Conservation (phyloP, 2,113 vertebrate genomes). For the Siphamia tubifer region DNA sequence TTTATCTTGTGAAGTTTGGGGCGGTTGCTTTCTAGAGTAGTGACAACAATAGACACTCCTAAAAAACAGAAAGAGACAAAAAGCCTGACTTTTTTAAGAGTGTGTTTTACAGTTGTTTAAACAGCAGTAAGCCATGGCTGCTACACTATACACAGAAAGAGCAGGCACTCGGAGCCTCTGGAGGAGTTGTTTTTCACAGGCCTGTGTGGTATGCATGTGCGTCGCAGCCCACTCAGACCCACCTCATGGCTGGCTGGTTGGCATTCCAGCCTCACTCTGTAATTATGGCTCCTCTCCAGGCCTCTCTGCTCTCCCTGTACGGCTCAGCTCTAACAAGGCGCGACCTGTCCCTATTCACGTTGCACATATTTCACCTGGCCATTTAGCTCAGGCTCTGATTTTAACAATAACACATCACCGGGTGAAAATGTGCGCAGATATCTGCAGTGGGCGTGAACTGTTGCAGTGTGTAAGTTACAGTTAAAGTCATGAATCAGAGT, state of each 20-base stretch:
- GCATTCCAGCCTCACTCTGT: slow-evolving; percentile 73
- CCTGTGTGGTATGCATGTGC: slow-evolving; percentile 69
- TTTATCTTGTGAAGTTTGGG: not conserved
- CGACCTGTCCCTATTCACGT: not conserved
- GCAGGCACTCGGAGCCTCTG: slow-evolving; percentile 32
- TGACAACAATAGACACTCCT: not conserved
- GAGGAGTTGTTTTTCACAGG: slow-evolving; percentile 74
- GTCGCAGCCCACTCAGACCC: slow-evolving; percentile 58
- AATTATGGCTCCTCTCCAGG: slow-evolving; percentile 71
- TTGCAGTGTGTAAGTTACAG: not conserved
- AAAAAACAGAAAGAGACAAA: slow-evolving; percentile 7
- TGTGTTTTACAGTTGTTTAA: slow-evolving; percentile 47
- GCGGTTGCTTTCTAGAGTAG: not conserved
- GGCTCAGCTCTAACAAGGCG: not conserved
- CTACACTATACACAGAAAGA: slow-evolving; percentile 14
- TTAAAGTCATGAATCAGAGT: not conserved
- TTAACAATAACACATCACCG: slow-evolving; percentile 31
- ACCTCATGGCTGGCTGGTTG: slow-evolving; percentile 72
- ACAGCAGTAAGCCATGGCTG: slow-evolving; percentile 34
- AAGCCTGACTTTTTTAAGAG: not conserved
- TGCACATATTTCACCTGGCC: slow-evolving; percentile 34
- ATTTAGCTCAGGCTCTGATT: slow-evolving; percentile 36
- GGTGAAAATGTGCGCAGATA: slow-evolving; percentile 2
- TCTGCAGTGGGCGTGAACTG: not conserved
- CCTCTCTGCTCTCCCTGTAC: slow-evolving; percentile 12